Evolutionary conservation across 2,888 invertebrate species (phyloP), one percentile per base, ranked within the genome.

Genomic region (Chloroclysta siterata): DNA sequence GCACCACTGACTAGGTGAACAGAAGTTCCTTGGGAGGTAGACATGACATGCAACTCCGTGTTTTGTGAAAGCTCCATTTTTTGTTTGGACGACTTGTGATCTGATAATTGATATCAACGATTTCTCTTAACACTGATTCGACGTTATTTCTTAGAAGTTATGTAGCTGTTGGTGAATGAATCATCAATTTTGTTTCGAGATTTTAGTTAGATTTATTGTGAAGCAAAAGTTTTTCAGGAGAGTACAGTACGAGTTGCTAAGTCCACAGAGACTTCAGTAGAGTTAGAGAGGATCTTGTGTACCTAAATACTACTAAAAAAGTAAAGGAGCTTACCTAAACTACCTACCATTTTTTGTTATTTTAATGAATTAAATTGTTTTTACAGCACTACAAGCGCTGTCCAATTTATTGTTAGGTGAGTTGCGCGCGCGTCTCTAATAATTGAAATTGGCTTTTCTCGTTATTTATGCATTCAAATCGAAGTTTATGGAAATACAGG

Each of bases 1-100:
- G 60, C 55, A 60, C 78, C 84, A 81, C 80, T 77, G 77, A 76
- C 65, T 65, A 65, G 57, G 71, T 78, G 80, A 76, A 79, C 78
- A 76, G 74, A 80, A 79, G 81, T 82, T 79, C 80, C 79, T 80
- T 82, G 67, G 65, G 62, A 53, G 57, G 58, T 63, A 69, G 33
- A 72, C 41, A 53, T 73, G 70, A 73, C 70, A 72, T 75, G 73
- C 74, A 76, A 75, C 74, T 76, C 70, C 60, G 55, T 58, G 69
- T 73, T 66, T 70, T 58, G 66, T 69, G 68, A 73, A 73, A 64
- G 68, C 36, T 56, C 50, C 44, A 52, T 46, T 50, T 29, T 59
- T 55, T 60, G 60, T 53, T 48, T 60, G 63, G 44, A 47, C 39
- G 53, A 15, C 47, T 36, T 55, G 53, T 53, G 53, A 53, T 62